Base-by-base conservation (phyloP, 2,888 invertebrate genomes). In the Sphaeridia pumilis region DNA sequence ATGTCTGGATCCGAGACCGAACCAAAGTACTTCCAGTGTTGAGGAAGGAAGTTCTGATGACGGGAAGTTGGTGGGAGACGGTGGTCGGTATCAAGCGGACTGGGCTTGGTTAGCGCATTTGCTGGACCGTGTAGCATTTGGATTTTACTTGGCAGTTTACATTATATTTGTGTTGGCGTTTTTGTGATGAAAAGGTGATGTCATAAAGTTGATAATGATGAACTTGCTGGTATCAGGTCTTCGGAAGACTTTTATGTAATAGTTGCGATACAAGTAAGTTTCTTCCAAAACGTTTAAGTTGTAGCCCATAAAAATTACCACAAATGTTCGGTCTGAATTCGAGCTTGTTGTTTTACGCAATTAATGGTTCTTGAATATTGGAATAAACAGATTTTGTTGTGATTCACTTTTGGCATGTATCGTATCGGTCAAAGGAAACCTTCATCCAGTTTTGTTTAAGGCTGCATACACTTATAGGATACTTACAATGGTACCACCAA, bases 71-170 rank as follows among this genome's bases (percentile, higher is more conserved):
- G 58, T 65, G 20, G 57, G 46, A 10, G 44, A 41, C 27, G 53
- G 53, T 17, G 47, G 35, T 10, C 61, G 57, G 47, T 59, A 60
- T 28, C 65, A 65, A 28, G 58, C 61, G 22, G 63, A 65, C 43
- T 65, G 63, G 63, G 65, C 65, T 14, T 65, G 65, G 65, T 35
- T 65, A 20, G 65, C 65, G 36, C 63, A 65, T 52, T 45, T 65
- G 7, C 46, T 65, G 20, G 65, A 65, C 45, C 48, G 65, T 21
- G 51, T 63, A 24, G 62, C 58, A 3, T 65, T 65, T 43, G 43
- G 58, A 14, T 50, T 65, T 31, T 65, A 63, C 45, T 36, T 65
- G 7, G 47, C 63, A 20, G 55, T 63, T 10, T 65, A 65, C 34
- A 43, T 58, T 12, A 49, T 51, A 38, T 61, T 65, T 50, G 58